These are phyloP conservation scores for Atethmia centrago DNA, from an alignment of 2,888 invertebrate genomes.

Conservation along the genomic window DNA sequence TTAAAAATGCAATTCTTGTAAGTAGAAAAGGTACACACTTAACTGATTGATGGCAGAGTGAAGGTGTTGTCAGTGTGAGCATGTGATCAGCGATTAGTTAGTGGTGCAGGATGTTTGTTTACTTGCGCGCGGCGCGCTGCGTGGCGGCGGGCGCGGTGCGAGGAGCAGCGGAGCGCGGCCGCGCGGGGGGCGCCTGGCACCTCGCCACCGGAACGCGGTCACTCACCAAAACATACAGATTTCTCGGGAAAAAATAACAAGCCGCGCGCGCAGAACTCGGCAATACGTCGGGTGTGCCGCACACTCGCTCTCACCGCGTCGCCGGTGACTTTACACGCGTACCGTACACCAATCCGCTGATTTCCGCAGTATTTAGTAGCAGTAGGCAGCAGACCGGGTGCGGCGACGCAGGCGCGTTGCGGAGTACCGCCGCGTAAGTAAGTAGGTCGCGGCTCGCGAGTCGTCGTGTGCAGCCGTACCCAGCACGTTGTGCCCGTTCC, in stretches of 20 bases:
- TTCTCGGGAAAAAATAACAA: slow-evolving; percentile 82
- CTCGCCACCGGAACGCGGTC: slow-evolving; percentile 82
- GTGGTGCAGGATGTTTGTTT: slow-evolving; percentile 59
- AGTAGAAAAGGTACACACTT: no score
- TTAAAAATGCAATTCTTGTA: no score
- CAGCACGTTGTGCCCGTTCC: slow-evolving; percentile 13
- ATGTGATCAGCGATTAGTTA: slow-evolving; percentile 6
- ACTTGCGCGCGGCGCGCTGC: slow-evolving; percentile 28
- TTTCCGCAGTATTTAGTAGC: slow-evolving; percentile 4
- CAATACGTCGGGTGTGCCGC: slow-evolving; percentile 89
- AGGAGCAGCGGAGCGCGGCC: slow-evolving; percentile 57
- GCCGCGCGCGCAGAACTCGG: slow-evolving; percentile 90
- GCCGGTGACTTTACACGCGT: slow-evolving; percentile 12
- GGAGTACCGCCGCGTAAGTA: slow-evolving; percentile 2
- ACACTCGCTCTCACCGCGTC: slow-evolving; percentile 21
- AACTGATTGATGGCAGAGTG: background rate
- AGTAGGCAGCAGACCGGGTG: background rate
- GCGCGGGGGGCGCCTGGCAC: slow-evolving; percentile 73
- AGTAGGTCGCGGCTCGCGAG: slow-evolving; percentile 45
- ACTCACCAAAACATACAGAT: slow-evolving; percentile 83
- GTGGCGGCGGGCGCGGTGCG: slow-evolving; percentile 39
- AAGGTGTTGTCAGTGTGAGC: background rate
- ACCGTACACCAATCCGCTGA: slow-evolving; percentile 2
- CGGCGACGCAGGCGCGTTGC: slow-evolving; percentile 1
- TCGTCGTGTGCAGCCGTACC: slow-evolving; percentile 19